A percentile compares a stretch with the other conserved stretches of the same genome.
These are phyloP conservation scores for Lophius piscatorius DNA, from an alignment of 2,113 vertebrate species.

Conservation along the genomic window DNA sequence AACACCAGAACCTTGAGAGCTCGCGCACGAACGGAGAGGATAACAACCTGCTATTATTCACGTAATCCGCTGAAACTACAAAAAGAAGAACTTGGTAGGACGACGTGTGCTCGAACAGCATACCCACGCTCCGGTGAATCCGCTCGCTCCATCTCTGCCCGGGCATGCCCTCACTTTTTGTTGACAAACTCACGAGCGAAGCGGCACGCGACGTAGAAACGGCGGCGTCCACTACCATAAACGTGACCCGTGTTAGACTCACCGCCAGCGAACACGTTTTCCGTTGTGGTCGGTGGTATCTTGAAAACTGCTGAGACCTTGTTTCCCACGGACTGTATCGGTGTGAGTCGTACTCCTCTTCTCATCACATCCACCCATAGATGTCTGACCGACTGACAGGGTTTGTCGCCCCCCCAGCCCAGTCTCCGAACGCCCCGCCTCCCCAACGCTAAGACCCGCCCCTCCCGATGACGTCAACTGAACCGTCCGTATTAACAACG, in stretches of 20 bases:
- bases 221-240: neutral
- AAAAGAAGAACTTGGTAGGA: neutral
- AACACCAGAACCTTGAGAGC: too few relatives aligned
- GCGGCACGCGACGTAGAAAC: neutral
- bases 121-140: neutral
- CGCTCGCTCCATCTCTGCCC: constrained; percentile 31
- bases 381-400: constrained; percentile 40
- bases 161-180: constrained; percentile 51
- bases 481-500: too few relatives aligned
- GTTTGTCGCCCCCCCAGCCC: constrained; percentile 1
- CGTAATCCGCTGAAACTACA: neutral
- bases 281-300: constrained; percentile 71
- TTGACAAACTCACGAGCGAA: constrained; percentile 37
- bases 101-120: too few relatives aligned
- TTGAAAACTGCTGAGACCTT: constrained; percentile 56
- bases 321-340: constrained; percentile 37
- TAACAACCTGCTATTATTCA: neutral
- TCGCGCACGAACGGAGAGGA: too few relatives aligned
- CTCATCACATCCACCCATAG: constrained; percentile 46
- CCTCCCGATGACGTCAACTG: constrained; percentile 31
- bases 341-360: constrained; percentile 43
- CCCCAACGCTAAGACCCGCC: constrained; percentile 29
- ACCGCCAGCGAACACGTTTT: constrained; percentile 70
- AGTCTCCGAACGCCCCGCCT: constrained; percentile 42
- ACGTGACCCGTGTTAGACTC: constrained; percentile 37